Conservation (phyloP, 2,113 vertebrate genomes). For the Tupaia chinensis region DNA sequence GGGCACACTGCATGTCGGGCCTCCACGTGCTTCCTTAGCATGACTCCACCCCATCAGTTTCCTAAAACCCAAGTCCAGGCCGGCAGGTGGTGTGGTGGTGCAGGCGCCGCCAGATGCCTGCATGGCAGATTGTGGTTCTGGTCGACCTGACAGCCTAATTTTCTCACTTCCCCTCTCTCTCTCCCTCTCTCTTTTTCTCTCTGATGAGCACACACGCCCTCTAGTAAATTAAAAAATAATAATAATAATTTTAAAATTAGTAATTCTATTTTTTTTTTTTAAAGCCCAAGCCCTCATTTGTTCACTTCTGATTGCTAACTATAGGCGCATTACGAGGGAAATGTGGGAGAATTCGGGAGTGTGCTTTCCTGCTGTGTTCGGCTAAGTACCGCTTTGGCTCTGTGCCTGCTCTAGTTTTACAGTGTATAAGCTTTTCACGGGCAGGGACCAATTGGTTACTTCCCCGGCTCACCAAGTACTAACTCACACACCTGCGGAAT, state of each 20-base stretch:
- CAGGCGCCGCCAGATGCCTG: too few relatives aligned
- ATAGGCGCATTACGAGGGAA: slow-evolving; percentile 33
- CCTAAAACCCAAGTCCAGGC: not conserved
- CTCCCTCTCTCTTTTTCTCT: too few relatives aligned
- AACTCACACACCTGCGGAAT: not conserved
- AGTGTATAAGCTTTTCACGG: not conserved
- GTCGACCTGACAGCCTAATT: too few relatives aligned
- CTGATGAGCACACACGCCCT: too few relatives aligned
- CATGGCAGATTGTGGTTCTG: too few relatives aligned
- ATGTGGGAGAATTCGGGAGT: slow-evolving; percentile 16
- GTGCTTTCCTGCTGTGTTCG: slow-evolving; percentile 13
- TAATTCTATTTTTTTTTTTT: too few relatives aligned
- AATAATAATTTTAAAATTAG: too few relatives aligned
- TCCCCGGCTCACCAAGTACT: not conserved
- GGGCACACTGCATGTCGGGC: not conserved
- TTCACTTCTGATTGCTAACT: not conserved
- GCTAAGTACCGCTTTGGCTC: slow-evolving; percentile 31
- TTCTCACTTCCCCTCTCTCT: too few relatives aligned
- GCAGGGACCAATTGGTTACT: slow-evolving; percentile 3
- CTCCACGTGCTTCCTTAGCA: not conserved
- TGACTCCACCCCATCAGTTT: not conserved
- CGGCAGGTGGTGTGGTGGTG: too few relatives aligned
- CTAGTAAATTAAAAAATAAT: too few relatives aligned
- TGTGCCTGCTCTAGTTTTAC: not conserved
- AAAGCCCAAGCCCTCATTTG: too few relatives aligned